Conservation (phyloP, 2,113 vertebrate species). For the Ptychochromis oligacanthus region DNA sequence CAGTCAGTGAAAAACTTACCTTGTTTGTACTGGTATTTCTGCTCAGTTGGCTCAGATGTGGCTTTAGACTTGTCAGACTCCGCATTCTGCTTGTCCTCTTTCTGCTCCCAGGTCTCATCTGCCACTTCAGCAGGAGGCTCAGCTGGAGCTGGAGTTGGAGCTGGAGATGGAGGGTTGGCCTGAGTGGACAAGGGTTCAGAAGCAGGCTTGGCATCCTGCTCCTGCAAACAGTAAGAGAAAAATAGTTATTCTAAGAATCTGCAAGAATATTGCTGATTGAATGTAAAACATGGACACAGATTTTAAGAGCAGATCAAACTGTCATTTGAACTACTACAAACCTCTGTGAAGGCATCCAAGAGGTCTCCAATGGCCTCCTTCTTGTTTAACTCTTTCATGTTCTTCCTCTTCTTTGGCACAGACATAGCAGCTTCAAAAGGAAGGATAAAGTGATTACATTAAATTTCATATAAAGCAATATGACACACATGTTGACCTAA, state of each 20-base stretch:
- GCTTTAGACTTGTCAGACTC: conserved; percentile 82
- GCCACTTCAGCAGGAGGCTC: conserved; percentile 76
- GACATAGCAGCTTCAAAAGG: conserved; percentile 80
- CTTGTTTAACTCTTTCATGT: conserved; percentile 93
- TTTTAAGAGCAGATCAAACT: background rate
- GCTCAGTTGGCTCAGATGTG: conserved; percentile 74
- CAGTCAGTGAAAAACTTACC: conserved; percentile 74
- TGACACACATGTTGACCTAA: background rate
- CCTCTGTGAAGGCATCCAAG: conserved; percentile 97
- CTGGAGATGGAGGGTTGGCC: conserved; percentile 57
- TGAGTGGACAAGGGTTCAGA: conserved; percentile 70
- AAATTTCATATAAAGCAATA: background rate
- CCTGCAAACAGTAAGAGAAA: conserved; percentile 50
- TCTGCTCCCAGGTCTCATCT: conserved; percentile 94
- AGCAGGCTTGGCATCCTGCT: conserved; percentile 64
- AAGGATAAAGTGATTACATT: background rate
- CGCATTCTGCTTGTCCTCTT: conserved; percentile 90
- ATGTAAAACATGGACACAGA: background rate
- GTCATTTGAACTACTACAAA: conserved; percentile 59
- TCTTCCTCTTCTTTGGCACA: conserved; percentile 94
- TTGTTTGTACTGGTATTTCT: conserved; percentile 94
- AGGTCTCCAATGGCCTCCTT: conserved; percentile 92
- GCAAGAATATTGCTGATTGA: background rate
- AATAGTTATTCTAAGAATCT: background rate
- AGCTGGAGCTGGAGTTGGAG: conserved; percentile 44